Percentiles rank a stretch among this genome's conserved stretches.
Evolutionary conservation across 1,140 invertebrate genomes (phyloP).

Genomic region (Nasonia giraulti): DNA sequence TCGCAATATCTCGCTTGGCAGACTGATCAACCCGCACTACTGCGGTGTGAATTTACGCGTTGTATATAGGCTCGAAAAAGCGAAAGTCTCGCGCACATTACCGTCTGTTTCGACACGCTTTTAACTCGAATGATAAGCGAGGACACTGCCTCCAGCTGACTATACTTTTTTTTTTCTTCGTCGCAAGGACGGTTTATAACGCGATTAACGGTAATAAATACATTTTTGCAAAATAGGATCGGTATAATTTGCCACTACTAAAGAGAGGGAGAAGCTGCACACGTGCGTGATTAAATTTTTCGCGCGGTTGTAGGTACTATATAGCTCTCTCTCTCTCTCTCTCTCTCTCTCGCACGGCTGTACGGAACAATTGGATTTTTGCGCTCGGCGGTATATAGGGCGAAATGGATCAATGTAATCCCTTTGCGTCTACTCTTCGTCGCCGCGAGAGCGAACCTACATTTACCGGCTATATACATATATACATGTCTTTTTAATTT

Average conservation of each 20-base stretch:
- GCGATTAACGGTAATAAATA: too few relatives aligned
- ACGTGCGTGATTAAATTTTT: too few relatives aligned
- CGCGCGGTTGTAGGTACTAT: too few relatives aligned
- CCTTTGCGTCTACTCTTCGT: constrained; percentile 16
- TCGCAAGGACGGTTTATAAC: background rate
- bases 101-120: too few relatives aligned
- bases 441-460: background rate
- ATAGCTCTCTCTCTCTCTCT: background rate
- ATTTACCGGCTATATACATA: background rate
- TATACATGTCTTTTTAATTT: background rate
- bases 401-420: constrained; percentile 44
- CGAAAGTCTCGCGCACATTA: too few relatives aligned
- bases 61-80: background rate
- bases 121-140: too few relatives aligned
- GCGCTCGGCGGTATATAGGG: constrained; percentile 11
- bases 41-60: background rate
- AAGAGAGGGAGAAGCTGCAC: too few relatives aligned
- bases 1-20: background rate
- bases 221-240: too few relatives aligned
- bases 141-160: background rate
- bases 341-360: background rate
- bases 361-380: constrained; percentile 43
- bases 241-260: too few relatives aligned
- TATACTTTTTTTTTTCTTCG: background rate
- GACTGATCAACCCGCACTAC: background rate